Conservation (phyloP, 2,113 vertebrate genomes). For the Cinclus mexicanus region DNA sequence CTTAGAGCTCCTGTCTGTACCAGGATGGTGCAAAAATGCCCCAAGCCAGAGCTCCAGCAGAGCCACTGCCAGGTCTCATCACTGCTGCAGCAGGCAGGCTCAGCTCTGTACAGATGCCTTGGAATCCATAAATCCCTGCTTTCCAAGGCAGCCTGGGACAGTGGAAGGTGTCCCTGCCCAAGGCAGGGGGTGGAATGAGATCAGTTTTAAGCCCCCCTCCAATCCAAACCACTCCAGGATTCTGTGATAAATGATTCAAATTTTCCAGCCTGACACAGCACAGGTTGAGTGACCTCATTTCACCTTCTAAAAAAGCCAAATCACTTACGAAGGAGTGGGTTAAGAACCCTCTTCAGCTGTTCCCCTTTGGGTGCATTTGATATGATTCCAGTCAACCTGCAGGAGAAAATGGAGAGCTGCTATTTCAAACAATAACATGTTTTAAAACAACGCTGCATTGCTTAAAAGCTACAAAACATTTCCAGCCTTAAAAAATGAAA, state of each 20-base stretch:
- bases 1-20: fast-evolving
- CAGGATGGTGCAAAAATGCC: background rate
- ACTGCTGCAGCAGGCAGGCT: background rate
- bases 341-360: slow-evolving; percentile 89
- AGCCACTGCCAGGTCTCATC: background rate
- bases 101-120: background rate
- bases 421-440: fast-evolving
- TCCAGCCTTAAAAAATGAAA: background rate
- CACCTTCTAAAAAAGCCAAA: background rate
- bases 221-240: background rate
- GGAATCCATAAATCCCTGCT: background rate
- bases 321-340: slow-evolving; percentile 91
- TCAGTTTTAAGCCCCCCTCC: background rate
- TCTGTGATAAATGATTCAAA: fast-evolving
- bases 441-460: fast-evolving
- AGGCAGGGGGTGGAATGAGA: background rate
- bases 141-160: too few species aligned
- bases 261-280: background rate
- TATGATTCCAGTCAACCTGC: slow-evolving; percentile 88
- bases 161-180: background rate
- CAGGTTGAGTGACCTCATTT: fast-evolving
- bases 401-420: background rate
- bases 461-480: background rate
- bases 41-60: background rate
- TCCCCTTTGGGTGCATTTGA: slow-evolving; percentile 82